Conservation (phyloP, 2,888 invertebrate species). For the Psylliodes chrysocephalus region DNA sequence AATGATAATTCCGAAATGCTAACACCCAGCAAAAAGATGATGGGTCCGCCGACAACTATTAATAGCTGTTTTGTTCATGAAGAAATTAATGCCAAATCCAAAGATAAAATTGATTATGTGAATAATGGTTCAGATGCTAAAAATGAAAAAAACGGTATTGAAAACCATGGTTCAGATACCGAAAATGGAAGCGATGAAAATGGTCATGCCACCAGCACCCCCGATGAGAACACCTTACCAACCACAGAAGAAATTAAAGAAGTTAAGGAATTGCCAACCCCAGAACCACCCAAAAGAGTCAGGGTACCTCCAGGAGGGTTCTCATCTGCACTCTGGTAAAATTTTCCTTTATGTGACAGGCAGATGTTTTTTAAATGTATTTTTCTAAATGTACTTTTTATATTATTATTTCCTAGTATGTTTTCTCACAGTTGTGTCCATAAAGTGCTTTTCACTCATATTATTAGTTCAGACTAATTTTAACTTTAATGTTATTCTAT, state of each 20-base stretch:
- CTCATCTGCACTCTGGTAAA: constrained; percentile 50
- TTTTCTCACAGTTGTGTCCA: background rate
- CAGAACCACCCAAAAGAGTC: constrained; percentile 26
- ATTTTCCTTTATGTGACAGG: background rate
- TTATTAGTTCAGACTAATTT: no score
- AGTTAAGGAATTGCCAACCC: constrained; percentile 24
- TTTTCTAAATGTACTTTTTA: background rate
- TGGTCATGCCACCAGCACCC: background rate
- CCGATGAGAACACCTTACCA: constrained; percentile 39
- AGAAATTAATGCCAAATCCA: constrained; percentile 15
- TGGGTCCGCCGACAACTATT: constrained; percentile 28
- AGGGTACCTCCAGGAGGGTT: constrained; percentile 51
- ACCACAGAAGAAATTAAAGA: constrained; percentile 12
- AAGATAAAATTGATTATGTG: constrained; percentile 7
- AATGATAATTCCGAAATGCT: constrained; percentile 16
- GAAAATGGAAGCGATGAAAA: constrained; percentile 23
- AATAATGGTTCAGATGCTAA: constrained; percentile 22
- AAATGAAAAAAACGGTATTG: constrained; percentile 28
- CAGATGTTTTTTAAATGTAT: background rate
- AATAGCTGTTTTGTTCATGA: constrained; percentile 38
- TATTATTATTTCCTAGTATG: background rate
- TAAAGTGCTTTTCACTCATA: background rate
- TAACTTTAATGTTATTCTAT: background rate
- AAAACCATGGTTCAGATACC: no score
- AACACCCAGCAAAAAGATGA: constrained; percentile 30